Base-by-base conservation (phyloP, 2,888 invertebrate genomes). In the Capitulum mitella region DNA sequence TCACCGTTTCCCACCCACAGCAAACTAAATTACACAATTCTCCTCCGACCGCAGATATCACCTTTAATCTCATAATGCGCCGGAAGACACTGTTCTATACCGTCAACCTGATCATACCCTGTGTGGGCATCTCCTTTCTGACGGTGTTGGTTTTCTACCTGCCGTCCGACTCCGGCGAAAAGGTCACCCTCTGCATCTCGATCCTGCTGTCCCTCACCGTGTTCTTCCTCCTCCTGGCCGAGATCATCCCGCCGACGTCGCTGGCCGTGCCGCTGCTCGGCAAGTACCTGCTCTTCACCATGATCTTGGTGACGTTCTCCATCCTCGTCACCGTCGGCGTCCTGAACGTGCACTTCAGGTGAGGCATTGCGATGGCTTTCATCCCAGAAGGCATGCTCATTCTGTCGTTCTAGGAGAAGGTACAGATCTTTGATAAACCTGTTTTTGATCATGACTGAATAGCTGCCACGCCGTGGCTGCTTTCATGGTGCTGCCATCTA, bases 181-280 rank as follows among this genome's bases (percentile, higher is more conserved):
- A 98, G 90, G 83, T 82, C 78, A 80, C 51, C 32, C 91, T 99
- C 85, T 98, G 98, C 89, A 97, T 98, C 86, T 98, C 97, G 83
- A 97, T 99, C 88, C 92, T 99, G 84, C 94, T 99, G 85, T 97
- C 98, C 82, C 90, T 99, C 86, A 98, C 98, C 85, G 97, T 99
- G 89, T 99, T 98, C 90, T 98, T 99, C 90, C 90, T 99, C 86
- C 91, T 99, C 84, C 89, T 99, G 87, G 98, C 97, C 81, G 95
- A 96, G 91, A 98, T 98, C 87, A 98, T 99, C 87, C 98, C 99
- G 80, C 98, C 98, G 81, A 99, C 98, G 26, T 97, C 97, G 79
- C 89, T 98, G 85, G 98, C 95, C 80, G 94, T 96, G 82, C 96
- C 96, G 61, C 88, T 96, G 84, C 90, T 96, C 82, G 95, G 96